Conservation (phyloP, 2,888 invertebrate species). For the Spodoptera littoralis region DNA sequence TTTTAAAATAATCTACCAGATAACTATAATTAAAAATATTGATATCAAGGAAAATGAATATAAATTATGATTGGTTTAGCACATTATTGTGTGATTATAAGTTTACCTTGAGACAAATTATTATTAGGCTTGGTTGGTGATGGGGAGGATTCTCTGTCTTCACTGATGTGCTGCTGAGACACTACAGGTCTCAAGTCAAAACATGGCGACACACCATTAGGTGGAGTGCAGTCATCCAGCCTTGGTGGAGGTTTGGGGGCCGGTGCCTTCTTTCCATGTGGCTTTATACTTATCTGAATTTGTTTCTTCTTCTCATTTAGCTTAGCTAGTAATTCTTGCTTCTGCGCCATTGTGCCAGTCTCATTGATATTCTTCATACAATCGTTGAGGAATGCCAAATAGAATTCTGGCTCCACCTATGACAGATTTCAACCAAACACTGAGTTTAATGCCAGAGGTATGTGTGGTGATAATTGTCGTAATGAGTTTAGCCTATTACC, state of each 20-base stretch:
- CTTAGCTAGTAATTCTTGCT: conserved; percentile 90
- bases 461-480: conserved; percentile 45
- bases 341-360: conserved; percentile 81
- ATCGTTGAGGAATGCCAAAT: conserved; percentile 92
- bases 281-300: conserved; percentile 81
- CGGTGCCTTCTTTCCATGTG: conserved; percentile 75
- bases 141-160: conserved; percentile 74
- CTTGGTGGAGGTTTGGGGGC: conserved; percentile 84
- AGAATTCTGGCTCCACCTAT: conserved; percentile 92
- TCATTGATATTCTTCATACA: conserved; percentile 90
- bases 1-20: no score
- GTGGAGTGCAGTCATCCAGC: conserved; percentile 80
- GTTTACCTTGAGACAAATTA: conserved; percentile 69
- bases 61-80: conserved; percentile 27
- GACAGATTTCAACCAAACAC: conserved; percentile 25
- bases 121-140: conserved; percentile 73
- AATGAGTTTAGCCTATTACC: conserved; percentile 81
- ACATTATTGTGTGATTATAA: conserved; percentile 21
- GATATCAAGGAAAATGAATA: not conserved
- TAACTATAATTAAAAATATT: not conserved
- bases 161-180: conserved; percentile 83
- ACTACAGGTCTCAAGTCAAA: conserved; percentile 84
- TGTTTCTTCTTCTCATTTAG: conserved; percentile 91
- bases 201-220: conserved; percentile 84
- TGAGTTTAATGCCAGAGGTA: conserved; percentile 37